phyloP scores from a whole-genome alignment of 2,888 invertebrate genomes.

The Clitarchus hookeri region DNA sequence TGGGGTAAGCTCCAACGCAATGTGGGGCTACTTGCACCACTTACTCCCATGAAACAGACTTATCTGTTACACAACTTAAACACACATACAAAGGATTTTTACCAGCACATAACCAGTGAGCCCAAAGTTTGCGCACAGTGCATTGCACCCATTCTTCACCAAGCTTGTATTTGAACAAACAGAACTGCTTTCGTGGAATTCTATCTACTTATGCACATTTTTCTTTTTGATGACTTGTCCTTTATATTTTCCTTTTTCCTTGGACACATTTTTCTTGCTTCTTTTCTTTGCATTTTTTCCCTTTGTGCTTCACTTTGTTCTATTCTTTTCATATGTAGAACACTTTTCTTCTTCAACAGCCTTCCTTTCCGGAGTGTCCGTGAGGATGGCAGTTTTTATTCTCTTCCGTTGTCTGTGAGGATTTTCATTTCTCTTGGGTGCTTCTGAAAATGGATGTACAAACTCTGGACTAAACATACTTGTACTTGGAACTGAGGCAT shows the following conservation, averaged over 20 bases:
- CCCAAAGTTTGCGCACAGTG: neutral
- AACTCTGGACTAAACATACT: neutral
- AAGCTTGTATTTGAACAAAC: slow-evolving; percentile 16
- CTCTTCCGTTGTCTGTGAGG: neutral
- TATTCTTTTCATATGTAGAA: neutral
- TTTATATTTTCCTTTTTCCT: slow-evolving; percentile 17
- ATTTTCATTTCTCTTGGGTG: neutral
- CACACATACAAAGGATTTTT: slow-evolving; percentile 18
- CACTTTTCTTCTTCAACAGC: slow-evolving; percentile 25
- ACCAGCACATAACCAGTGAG: slow-evolving; percentile 22
- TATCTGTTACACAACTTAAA: neutral
- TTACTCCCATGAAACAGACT: slow-evolving; percentile 2
- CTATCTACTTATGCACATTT: neutral
- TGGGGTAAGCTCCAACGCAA: slow-evolving; percentile 22
- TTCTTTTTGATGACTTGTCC: neutral
- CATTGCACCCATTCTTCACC: slow-evolving; percentile 21
- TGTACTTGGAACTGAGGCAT: neutral
- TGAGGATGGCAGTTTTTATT: slow-evolving; percentile 19
- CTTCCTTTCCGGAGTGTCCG: slow-evolving; percentile 27
- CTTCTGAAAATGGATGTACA: neutral
- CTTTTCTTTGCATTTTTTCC: slow-evolving; percentile 3
- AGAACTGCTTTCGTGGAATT: neutral
- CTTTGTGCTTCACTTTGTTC: slow-evolving; percentile 20
- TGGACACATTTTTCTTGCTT: slow-evolving; percentile 19
- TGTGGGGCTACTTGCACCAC: slow-evolving; percentile 4